Evolutionary conservation across 2,888 invertebrate species (phyloP).

Genomic region (Callinectes sapidus): DNA sequence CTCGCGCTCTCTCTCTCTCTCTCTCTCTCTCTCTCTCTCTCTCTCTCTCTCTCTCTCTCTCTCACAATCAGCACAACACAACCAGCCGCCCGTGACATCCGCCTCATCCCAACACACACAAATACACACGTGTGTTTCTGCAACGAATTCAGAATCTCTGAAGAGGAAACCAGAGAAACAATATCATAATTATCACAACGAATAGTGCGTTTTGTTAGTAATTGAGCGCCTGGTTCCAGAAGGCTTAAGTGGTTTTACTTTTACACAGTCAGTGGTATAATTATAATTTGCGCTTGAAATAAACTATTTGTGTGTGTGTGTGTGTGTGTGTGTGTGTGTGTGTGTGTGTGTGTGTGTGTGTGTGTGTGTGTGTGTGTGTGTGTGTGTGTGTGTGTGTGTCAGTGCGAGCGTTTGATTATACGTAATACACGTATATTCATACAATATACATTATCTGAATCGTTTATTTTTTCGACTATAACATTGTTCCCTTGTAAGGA

Average conservation of each 20-base stretch:
- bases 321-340: not conserved
- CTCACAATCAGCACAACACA: not conserved
- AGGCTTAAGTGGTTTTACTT: not conserved
- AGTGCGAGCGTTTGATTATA: not conserved
- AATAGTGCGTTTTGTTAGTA: not conserved
- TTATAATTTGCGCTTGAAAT: not conserved
- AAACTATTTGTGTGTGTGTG: not conserved
- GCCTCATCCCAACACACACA: conserved; percentile 4
- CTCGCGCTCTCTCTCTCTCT: not conserved
- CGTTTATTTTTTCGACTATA: too few relatives aligned
- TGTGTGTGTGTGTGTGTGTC: not conserved
- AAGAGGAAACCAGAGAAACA: not conserved
- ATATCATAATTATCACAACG: not conserved
- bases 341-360: not conserved
- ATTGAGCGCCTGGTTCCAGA: not conserved
- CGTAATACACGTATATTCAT: too few relatives aligned
- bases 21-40: conserved; percentile 41
- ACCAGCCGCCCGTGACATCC: conserved; percentile 3
- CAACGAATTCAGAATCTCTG: not conserved
- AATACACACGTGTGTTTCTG: not conserved
- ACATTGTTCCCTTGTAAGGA: too few relatives aligned
- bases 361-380: not conserved
- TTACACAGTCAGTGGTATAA: not conserved
- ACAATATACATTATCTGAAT: too few relatives aligned
- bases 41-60: conserved; percentile 18